Evolutionary conservation across 2,113 vertebrate genomes (phyloP).

Genomic region (Apeltes quadracus): DNA sequence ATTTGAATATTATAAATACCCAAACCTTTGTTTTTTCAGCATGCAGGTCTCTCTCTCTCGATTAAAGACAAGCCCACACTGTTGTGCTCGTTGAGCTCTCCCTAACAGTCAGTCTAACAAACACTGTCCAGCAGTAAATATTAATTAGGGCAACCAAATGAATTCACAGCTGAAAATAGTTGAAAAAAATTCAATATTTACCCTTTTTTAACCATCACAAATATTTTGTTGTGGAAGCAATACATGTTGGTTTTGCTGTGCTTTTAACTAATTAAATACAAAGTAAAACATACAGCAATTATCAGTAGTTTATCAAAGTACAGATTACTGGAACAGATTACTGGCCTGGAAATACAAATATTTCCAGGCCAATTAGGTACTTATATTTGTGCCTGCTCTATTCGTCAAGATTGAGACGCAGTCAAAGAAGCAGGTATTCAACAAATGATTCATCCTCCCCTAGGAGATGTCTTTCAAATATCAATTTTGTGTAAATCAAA

Average conservation of each 20-base stretch:
- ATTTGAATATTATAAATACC: not conserved
- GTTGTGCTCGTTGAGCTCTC: not conserved
- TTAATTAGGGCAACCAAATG: too few species aligned
- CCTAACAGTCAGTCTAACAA: too few species aligned
- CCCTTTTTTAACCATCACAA: not conserved
- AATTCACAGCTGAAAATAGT: not conserved
- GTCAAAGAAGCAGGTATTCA: not conserved
- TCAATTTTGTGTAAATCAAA: not conserved
- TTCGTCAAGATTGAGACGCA: not conserved
- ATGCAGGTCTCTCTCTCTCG: not conserved
- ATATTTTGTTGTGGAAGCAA: too few species aligned
- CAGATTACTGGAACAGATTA: too few species aligned
- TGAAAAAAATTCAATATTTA: not conserved
- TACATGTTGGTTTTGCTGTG: too few species aligned
- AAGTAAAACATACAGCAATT: too few species aligned
- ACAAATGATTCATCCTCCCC: not conserved
- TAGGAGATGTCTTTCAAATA: not conserved
- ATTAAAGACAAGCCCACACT: too few species aligned
- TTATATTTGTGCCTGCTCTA: too few species aligned
- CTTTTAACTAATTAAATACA: too few species aligned
- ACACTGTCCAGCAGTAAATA: not conserved
- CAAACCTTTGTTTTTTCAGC: not conserved
- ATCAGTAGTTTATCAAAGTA: too few species aligned
- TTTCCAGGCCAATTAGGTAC: too few species aligned
- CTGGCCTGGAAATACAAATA: too few species aligned